Evolutionary conservation across 2,888 invertebrate genomes (phyloP).

Genomic region (Hydroisotoma schaefferi): DNA sequence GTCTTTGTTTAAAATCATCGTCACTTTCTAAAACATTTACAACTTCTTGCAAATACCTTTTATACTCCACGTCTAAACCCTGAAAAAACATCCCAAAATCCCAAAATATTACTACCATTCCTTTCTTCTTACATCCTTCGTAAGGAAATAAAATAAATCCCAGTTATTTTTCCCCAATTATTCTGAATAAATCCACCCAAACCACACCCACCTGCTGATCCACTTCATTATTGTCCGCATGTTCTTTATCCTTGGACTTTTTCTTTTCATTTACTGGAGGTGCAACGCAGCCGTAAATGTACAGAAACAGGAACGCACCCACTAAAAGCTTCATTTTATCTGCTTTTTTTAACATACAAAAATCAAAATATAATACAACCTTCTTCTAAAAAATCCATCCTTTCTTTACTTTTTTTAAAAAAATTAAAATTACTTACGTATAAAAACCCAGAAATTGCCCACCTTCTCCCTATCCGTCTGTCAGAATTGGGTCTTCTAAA

Average conservation of each 20-base stretch:
- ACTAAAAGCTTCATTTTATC: conserved; percentile 16
- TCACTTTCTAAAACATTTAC: conserved; percentile 86
- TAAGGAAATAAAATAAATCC: neutral
- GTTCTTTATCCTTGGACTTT: conserved; percentile 40
- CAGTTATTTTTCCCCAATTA: neutral
- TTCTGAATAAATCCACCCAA: neutral
- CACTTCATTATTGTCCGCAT: conserved; percentile 42
- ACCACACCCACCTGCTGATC: conserved; percentile 41
- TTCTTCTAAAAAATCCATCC: too few relatives aligned
- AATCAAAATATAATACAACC: too few relatives aligned
- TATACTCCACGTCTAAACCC: conserved; percentile 67
- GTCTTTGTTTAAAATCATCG: conserved; percentile 71
- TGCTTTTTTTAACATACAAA: too few relatives aligned
- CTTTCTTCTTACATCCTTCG: neutral
- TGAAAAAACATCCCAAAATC: too few relatives aligned
- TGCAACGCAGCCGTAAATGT: conserved; percentile 41
- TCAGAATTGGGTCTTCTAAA: too few relatives aligned
- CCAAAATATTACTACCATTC: conserved; percentile 1
- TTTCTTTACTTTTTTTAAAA: too few relatives aligned
- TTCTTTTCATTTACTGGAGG: conserved; percentile 48
- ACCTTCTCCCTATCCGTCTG: too few relatives aligned
- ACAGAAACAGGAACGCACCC: conserved; percentile 19
- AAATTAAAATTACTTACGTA: too few relatives aligned
- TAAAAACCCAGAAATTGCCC: too few relatives aligned
- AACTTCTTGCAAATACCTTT: conserved; percentile 83